Evolutionary conservation across 1,140 invertebrate species (phyloP).

Genomic region (Whitmania pigra): DNA sequence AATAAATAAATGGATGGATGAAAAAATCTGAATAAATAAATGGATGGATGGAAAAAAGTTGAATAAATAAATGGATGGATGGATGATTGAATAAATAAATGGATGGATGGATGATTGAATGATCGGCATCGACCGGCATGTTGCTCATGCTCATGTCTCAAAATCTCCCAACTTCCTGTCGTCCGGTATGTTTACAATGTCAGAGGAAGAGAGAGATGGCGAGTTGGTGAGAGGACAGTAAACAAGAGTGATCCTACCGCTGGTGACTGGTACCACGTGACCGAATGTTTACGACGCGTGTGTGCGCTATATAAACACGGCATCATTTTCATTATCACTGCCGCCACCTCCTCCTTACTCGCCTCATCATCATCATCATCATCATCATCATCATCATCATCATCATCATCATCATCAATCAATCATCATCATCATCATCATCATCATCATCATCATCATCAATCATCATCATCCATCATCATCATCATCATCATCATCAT

Average conservation of each 20-base stretch:
- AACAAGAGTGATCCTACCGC: no score
- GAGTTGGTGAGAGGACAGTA: no score
- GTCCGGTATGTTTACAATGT: no score
- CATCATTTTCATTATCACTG: not conserved
- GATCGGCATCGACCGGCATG: no score
- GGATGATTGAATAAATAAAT: not conserved
- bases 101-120: not conserved
- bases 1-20: not conserved
- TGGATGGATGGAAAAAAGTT: not conserved
- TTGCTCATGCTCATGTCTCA: no score
- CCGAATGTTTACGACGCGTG: no score
- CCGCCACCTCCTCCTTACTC: not conserved
- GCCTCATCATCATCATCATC: not conserved
- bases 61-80: not conserved
- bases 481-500: constrained; percentile 7
- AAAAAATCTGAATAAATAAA: not conserved
- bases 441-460: no score
- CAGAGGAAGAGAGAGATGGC: no score
- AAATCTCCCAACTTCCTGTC: no score
- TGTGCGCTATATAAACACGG: no score
- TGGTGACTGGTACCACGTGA: no score
- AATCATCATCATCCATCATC: not conserved
- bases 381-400: not conserved
- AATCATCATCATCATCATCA: no score
- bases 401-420: not conserved